phyloP scores from a whole-genome alignment of 2,113 vertebrate genomes.

The Colius striatus region DNA sequence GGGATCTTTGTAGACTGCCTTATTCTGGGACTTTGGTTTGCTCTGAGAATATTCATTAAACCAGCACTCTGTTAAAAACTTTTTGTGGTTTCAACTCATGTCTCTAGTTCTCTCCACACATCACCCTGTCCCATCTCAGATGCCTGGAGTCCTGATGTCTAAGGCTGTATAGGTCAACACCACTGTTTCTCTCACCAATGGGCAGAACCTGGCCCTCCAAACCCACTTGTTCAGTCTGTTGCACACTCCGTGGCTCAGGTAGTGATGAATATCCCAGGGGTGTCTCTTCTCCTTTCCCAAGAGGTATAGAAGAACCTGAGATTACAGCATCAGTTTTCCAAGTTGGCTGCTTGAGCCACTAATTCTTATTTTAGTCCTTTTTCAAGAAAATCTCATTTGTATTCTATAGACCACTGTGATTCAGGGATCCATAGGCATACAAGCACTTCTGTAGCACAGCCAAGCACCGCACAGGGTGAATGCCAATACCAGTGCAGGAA shows the following conservation, averaged over 20 bases:
- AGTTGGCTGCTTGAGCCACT: background rate
- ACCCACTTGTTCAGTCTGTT: background rate
- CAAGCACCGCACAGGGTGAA: fast-evolving
- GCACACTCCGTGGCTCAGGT: fast-evolving
- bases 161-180: background rate
- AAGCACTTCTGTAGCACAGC: background rate
- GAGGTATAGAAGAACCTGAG: background rate
- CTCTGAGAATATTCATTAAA: slow-evolving; percentile 34
- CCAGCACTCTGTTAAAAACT: background rate
- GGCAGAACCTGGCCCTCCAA: background rate
- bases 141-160: background rate
- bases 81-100: background rate
- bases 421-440: background rate
- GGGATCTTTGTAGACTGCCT: slow-evolving; percentile 1
- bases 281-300: fast-evolving
- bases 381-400: background rate
- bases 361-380: background rate
- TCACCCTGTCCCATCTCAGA: background rate
- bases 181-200: background rate
- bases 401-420: background rate
- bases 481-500: background rate
- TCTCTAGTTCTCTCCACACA: background rate
- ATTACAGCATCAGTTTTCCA: background rate
- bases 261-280: background rate
- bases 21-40: background rate